Percentiles rank a stretch among this genome's conserved stretches.
Conservation (phyloP, 1,140 invertebrate species). For the Rhysida immarginata region DNA sequence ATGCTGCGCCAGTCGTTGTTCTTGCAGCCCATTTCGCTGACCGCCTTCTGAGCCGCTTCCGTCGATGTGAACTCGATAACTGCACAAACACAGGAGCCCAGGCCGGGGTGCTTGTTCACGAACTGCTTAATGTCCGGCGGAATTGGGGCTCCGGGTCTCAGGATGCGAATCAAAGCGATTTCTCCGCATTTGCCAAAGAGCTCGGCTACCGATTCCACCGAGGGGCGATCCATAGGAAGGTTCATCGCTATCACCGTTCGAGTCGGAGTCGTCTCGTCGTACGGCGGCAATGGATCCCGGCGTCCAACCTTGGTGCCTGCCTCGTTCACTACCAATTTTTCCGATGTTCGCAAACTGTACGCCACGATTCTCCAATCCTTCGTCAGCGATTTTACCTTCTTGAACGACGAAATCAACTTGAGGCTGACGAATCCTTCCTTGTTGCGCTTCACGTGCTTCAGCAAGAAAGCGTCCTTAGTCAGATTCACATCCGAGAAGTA, state of each 20-base stretch:
- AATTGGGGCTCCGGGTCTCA: constrained; percentile 68
- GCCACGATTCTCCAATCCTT: constrained; percentile 87
- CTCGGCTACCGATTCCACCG: constrained; percentile 73
- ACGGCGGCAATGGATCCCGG: constrained; percentile 63
- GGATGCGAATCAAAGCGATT: constrained; percentile 66
- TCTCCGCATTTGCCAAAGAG: constrained; percentile 73
- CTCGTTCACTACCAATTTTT: constrained; percentile 74
- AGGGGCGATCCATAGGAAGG: constrained; percentile 63
- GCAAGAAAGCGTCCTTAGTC: constrained; percentile 80
- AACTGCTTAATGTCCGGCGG: constrained; percentile 77
- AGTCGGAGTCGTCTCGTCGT: constrained; percentile 77
- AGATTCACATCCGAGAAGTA: constrained; percentile 92
- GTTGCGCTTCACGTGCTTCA: constrained; percentile 85
- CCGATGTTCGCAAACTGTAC: constrained; percentile 56
- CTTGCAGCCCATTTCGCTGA: constrained; percentile 33
- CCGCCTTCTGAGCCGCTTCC: constrained; percentile 60
- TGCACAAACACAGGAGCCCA: constrained; percentile 57
- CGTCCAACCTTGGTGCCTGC: constrained; percentile 78
- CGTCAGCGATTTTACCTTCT: constrained; percentile 61
- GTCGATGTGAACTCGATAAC: constrained; percentile 78
- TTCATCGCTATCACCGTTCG: constrained; percentile 74
- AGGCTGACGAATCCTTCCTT: constrained; percentile 88
- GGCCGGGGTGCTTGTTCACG: constrained; percentile 66
- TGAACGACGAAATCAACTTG: constrained; percentile 84
- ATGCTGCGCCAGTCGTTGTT: constrained; percentile 21